These are phyloP conservation scores for Ericerus pela DNA, from an alignment of 1,140 invertebrate genomes.

Conservation along the genomic window DNA sequence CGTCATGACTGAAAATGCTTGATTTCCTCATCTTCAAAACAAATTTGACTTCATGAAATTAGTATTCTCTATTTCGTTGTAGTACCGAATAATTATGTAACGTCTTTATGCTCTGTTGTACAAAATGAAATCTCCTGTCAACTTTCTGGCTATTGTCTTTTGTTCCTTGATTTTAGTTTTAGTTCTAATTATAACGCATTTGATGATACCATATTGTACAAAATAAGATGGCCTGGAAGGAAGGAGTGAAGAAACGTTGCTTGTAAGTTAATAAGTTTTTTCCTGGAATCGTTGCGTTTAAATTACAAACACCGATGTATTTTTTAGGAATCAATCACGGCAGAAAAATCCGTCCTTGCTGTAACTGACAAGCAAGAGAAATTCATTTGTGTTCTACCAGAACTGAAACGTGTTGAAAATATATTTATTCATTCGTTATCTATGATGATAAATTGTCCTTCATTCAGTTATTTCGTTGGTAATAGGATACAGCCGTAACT, in stretches of 20 bases:
- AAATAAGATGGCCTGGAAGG: conserved; percentile 61
- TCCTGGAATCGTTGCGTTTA: background rate
- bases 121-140: too few relatives aligned
- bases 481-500: conserved; percentile 28
- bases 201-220: conserved; percentile 65
- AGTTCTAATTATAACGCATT: too few relatives aligned
- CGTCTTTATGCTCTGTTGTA: too few relatives aligned
- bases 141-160: too few relatives aligned
- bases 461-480: too few relatives aligned
- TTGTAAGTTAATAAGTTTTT: conserved; percentile 24
- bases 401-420: conserved; percentile 30
- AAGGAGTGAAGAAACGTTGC: conserved; percentile 33
- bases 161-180: too few relatives aligned
- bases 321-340: conserved; percentile 24
- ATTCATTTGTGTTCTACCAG: conserved; percentile 57
- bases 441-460: conserved; percentile 9
- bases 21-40: too few relatives aligned
- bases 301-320: background rate
- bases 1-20: too few relatives aligned
- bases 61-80: too few relatives aligned
- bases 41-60: too few relatives aligned
- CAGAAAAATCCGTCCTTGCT: conserved; percentile 30
- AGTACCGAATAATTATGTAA: too few relatives aligned
- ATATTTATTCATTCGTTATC: conserved; percentile 8
- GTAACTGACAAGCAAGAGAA: conserved; percentile 36